Percentiles rank a stretch among this genome's conserved stretches.
These are phyloP conservation scores for Pterocles burchelli DNA, from an alignment of 2,113 vertebrate genomes.

Conservation along the genomic window DNA sequence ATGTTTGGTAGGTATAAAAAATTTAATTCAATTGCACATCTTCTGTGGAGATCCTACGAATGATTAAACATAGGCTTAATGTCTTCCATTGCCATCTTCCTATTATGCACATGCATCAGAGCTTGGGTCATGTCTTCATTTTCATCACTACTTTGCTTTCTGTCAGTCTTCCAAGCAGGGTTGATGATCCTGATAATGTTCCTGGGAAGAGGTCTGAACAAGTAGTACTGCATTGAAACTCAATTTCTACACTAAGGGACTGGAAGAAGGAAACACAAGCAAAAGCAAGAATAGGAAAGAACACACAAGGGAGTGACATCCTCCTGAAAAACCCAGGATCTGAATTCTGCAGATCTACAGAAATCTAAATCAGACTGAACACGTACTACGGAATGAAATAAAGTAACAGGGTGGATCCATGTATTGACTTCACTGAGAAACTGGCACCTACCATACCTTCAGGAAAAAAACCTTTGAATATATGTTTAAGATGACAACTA, in stretches of 20 bases:
- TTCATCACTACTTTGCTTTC: neutral
- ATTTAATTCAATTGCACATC: neutral
- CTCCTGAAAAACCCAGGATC: neutral
- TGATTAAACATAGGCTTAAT: neutral
- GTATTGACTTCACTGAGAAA: neutral
- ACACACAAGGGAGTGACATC: neutral
- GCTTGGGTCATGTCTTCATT: neutral
- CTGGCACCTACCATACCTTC: neutral
- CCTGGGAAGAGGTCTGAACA: neutral
- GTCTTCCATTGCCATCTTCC: neutral
- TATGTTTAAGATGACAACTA: neutral
- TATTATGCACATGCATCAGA: accelerated
- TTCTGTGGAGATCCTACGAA: neutral
- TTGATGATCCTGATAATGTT: neutral
- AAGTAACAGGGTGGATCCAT: neutral
- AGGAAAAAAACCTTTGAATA: neutral
- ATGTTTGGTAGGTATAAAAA: neutral
- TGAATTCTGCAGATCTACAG: neutral
- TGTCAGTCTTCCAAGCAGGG: neutral
- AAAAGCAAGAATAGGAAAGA: neutral
- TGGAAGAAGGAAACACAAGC: neutral
- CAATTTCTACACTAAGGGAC: neutral
- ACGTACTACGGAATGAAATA: neutral
- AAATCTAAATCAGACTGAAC: neutral
- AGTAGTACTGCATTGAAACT: neutral